Evolutionary conservation across 30 jellyfish, hydroid and myxozoan species (phyloP), one percentile per base, ranked within the genome.

Genomic region (Aurelia sp.): DNA sequence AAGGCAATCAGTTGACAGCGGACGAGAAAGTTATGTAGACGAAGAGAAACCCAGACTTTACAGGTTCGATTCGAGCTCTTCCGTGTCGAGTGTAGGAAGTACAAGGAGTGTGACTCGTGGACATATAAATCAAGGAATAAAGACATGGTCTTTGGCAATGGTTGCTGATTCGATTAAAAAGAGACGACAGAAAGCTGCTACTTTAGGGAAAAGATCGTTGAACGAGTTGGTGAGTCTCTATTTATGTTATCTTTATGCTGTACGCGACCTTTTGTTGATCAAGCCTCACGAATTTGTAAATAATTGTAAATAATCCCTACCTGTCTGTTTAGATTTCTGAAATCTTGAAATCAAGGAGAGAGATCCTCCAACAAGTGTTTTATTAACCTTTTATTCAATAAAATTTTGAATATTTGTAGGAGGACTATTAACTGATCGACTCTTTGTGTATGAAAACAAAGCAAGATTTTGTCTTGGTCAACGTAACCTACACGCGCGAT

Each of bases 81-180:
- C 92, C 63, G 82, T 82, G 73, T 82, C 92, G 62, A 82, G 92
- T 40, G 82, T 60, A 12, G 92, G 92, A 44, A 82, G 92, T 58
- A 60, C 79, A 15, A 74, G 92, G 50, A 82, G 92, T 23, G 82
- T 60, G 33, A 60, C 64, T 33, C 79, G 92, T 13, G 81, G 62
- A 10, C 50, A 27, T 16, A 78, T 85, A 15, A 71, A 60, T 61
- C 61, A 74, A 16, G 40, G 73, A 11, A 35, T 69, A 47, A 82
- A 82, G 27, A 86, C 92, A 11, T 82, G 92, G 92, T 62, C 92
- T 40, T 61, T 82, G 58, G 80, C 47, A 3, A 82, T 82, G 92
- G 82, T 73, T 27, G 86, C 80, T 20, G 92, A 82, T 57, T 62
- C 84, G 15, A 82, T 82, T 41, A 70, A 82, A 68, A 82, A 82